Base-by-base conservation (phyloP, 2,113 vertebrate genomes). In the Ginglymostoma cirratum region DNA sequence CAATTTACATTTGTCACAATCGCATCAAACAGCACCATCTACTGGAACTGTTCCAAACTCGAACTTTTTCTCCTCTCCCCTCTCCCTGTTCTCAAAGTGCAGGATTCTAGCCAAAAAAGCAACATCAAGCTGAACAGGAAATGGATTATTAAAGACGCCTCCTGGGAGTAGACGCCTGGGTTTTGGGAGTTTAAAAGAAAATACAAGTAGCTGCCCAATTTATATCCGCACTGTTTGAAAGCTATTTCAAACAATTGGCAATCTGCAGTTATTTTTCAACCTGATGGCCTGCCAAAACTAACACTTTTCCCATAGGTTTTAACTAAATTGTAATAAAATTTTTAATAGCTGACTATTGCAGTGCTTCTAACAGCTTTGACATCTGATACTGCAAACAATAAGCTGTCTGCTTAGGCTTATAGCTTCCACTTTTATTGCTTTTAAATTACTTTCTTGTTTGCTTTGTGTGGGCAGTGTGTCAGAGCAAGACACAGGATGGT, bases 151-250 rank as follows among this genome's bases (percentile, higher is more conserved):
- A 95, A 95, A 7, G 12, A 70, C 19, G 66, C 27, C 94, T 95
- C 94, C 27, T 72, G 94, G 69, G 94, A 95, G 14, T 95, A 95
- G 23, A 48, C 23, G 42, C 69, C 14, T 95, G 42, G 94, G 94
- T 72, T 95, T 95, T 70, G 69, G 69, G 69, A 95, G 94, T 95
- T 95, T 70, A 95, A 95, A 72, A 95, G 94, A 72, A 95, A 95
- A 72, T 52, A 72, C 94, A 95, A 95, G 94, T 72, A 72, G 66
- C 27, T 38, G 67, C 94, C 23, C 45, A 72, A 72, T 95, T 95
- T 95, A 72, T 76, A 95, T 95, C 94, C 94, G 27, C 67, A 34
- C 45, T 48, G 94, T 72, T 72, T 48, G 67, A 45, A 72, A 95
- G 69, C 67, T 52, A 72, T 95, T 95, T 70, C 94, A 95, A 95